These are phyloP conservation scores for Crossaster papposus DNA, from an alignment of 53 echinoderm and acorn worm genomes.

Conservation along the genomic window DNA sequence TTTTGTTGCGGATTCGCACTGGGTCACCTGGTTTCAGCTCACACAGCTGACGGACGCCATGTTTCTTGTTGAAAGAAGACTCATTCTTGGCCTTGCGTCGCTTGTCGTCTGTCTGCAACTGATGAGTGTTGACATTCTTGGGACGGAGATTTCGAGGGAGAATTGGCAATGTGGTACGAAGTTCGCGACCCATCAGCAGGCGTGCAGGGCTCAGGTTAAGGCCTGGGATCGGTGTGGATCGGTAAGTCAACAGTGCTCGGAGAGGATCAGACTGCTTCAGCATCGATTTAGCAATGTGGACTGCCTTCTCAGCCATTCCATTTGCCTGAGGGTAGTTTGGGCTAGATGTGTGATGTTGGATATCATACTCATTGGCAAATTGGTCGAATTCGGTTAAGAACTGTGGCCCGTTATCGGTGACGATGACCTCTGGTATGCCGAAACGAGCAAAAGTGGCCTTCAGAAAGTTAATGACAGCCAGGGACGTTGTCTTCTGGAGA, in stretches of 20 bases:
- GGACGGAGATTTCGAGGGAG: slow-evolving; percentile 16
- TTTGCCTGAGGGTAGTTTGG: too few species aligned
- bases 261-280: too few species aligned
- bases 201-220: slow-evolving; percentile 5
- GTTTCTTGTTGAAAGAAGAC: slow-evolving; percentile 26
- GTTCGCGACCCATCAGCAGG: slow-evolving; percentile 24
- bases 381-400: neutral
- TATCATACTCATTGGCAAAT: neutral
- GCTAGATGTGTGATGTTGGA: too few species aligned
- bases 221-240: slow-evolving; percentile 18
- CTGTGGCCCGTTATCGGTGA: neutral
- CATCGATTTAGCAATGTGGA: too few species aligned
- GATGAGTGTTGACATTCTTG: neutral
- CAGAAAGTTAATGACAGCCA: too few species aligned
- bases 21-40: slow-evolving; percentile 29
- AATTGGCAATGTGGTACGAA: too few species aligned
- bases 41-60: slow-evolving; percentile 22
- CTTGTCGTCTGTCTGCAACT: neutral
- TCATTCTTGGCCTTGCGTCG: too few species aligned
- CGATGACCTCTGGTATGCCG: too few species aligned
- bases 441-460: too few species aligned
- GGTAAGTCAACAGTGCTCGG: too few species aligned
- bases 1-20: slow-evolving; percentile 33
- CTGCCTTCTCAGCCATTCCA: too few species aligned
- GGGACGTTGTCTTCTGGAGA: neutral